These are phyloP conservation scores for Sprattus sprattus DNA, from an alignment of 2,113 vertebrate genomes.

Conservation along the genomic window DNA sequence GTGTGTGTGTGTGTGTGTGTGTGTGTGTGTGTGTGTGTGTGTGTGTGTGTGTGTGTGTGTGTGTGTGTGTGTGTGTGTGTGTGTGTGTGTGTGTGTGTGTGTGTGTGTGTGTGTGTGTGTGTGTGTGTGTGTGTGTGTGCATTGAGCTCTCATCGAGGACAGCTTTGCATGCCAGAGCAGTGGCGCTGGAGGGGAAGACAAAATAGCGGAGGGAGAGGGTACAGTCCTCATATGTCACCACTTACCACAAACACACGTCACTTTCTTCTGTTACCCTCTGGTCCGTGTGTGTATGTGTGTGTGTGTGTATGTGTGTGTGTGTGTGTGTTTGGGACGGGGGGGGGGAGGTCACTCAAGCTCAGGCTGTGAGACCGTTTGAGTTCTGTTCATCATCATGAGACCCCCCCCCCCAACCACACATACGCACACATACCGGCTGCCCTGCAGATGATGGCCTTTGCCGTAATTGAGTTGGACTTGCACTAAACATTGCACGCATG, in stretches of 20 bases:
- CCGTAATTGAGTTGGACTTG: constrained; percentile 16
- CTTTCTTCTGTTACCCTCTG: background rate
- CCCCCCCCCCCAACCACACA: background rate
- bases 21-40: background rate
- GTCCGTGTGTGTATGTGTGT: background rate
- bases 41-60: background rate
- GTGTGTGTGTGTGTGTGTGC: background rate
- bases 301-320: background rate
- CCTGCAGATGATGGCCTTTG: constrained; percentile 17
- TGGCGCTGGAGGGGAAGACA: background rate
- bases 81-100: background rate
- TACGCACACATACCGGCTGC: background rate
- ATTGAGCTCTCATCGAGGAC: background rate
- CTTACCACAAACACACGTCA: background rate
- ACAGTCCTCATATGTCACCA: constrained; percentile 3
- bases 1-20: background rate
- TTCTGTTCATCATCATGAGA: constrained; percentile 3
- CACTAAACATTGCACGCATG: constrained; percentile 20
- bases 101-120: background rate
- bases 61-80: background rate
- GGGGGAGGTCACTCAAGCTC: background rate
- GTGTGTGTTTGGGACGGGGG: background rate
- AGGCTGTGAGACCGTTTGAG: background rate
- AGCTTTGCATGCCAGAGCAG: constrained; percentile 32
- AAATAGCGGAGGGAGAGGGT: background rate